Percentiles rank a stretch among this genome's conserved stretches.
phyloP scores from a whole-genome alignment of 2,113 vertebrate genomes.

The Sylvicapra grimmia region DNA sequence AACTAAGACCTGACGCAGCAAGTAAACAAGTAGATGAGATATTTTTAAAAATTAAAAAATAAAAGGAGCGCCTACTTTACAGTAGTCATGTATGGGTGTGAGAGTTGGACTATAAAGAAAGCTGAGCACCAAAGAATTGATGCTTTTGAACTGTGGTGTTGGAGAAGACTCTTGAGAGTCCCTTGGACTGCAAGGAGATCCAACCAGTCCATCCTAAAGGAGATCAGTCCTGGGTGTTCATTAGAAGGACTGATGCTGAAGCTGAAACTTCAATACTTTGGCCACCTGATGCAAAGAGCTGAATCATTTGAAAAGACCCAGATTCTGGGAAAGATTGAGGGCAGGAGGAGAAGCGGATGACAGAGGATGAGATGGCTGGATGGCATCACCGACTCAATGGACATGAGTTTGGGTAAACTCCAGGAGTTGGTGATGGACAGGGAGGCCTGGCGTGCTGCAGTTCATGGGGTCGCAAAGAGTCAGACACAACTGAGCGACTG shows the following conservation, averaged over 20 bases:
- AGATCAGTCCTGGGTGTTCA: background rate
- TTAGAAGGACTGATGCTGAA: background rate
- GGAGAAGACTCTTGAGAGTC: background rate
- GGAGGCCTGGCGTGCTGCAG: fast-evolving
- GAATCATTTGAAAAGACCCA: background rate
- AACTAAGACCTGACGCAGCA: background rate
- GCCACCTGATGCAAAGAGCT: background rate
- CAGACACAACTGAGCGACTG: fast-evolving
- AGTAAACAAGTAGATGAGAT: no score
- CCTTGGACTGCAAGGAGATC: background rate
- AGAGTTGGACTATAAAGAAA: background rate
- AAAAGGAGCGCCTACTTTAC: background rate
- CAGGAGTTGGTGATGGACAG: background rate
- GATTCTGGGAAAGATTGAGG: background rate
- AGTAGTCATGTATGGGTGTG: background rate
- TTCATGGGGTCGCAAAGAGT: fast-evolving
- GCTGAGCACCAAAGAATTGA: fast-evolving
- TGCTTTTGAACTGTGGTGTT: background rate
- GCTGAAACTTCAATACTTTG: background rate
- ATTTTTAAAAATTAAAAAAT: background rate
- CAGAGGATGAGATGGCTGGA: background rate
- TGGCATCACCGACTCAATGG: background rate
- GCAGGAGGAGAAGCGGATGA: background rate
- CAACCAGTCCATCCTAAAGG: background rate
- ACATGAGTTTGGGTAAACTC: background rate